These are phyloP conservation scores for Crypturellus tataupa DNA, from an alignment of 2,797 vertebrate species.

Conservation along the genomic window DNA sequence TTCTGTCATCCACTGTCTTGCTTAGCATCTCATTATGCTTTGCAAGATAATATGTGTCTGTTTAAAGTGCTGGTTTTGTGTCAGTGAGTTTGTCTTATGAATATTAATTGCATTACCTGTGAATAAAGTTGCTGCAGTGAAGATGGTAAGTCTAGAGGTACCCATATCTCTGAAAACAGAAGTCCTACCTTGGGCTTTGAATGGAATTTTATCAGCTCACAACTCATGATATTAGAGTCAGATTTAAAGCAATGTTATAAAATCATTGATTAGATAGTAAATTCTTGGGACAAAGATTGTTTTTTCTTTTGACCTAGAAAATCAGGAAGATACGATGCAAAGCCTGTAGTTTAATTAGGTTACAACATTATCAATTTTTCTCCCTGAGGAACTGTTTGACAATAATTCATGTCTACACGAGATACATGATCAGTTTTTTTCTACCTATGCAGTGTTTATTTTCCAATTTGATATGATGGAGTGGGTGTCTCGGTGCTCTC, in stretches of 20 bases:
- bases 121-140: background rate
- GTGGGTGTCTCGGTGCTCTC: fast-evolving
- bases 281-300: background rate
- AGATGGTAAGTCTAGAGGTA: background rate
- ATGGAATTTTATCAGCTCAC: background rate
- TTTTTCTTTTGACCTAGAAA: background rate
- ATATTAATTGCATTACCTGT: background rate
- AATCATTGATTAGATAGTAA: background rate
- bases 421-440: background rate
- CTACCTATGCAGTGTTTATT: background rate
- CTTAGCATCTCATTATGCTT: background rate
- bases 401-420: background rate
- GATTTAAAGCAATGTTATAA: background rate
- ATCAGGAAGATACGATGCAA: background rate
- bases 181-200: background rate
- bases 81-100: background rate
- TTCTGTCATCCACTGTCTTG: background rate
- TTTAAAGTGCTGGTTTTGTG: background rate
- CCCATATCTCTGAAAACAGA: background rate
- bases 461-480: background rate
- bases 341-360: background rate
- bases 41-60: background rate
- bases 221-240: background rate
- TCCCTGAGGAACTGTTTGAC: background rate
- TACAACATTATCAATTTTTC: background rate